These are phyloP conservation scores for Platygyra sinensis DNA, from an alignment of 64 coral and sea anemone species.

Conservation along the genomic window DNA sequence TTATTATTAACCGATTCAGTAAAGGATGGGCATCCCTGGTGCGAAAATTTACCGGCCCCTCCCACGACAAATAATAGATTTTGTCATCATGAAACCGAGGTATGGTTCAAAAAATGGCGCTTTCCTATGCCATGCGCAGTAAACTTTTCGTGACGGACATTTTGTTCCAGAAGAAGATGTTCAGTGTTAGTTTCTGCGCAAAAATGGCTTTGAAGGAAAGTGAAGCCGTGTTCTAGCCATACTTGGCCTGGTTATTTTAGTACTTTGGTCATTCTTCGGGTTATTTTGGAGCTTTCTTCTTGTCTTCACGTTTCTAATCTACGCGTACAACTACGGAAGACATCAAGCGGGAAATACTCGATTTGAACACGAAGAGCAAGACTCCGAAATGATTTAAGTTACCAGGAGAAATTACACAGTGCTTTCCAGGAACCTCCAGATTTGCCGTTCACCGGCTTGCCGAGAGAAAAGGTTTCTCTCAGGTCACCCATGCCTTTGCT, in stretches of 20 bases:
- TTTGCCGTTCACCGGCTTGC: constrained; percentile 14
- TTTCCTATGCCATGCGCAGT: constrained; percentile 23
- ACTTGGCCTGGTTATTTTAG: constrained; percentile 14
- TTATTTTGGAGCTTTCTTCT: constrained; percentile 41
- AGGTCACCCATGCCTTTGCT: constrained; percentile 13
- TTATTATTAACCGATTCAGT: not conserved
- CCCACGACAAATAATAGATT: not conserved
- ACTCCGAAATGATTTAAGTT: not conserved
- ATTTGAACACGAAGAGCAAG: not conserved
- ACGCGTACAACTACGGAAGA: constrained; percentile 39
- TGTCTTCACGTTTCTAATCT: constrained; percentile 22
- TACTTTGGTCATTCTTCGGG: constrained; percentile 31
- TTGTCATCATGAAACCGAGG: constrained; percentile 19
- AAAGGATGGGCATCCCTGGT: no score
- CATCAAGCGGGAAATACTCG: not conserved
- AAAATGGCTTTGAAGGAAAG: constrained; percentile 36
- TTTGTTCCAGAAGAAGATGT: not conserved
- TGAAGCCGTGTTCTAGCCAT: constrained; percentile 16
- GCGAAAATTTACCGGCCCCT: not conserved
- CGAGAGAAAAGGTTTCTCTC: not conserved
- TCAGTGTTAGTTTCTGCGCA: not conserved
- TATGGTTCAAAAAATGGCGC: constrained; percentile 43
- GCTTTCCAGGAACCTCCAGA: constrained; percentile 5
- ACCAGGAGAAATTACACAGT: not conserved
- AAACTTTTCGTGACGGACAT: not conserved